Base-by-base conservation (phyloP, 2,113 vertebrate species). In the Hypocryptadius cinnamomeus region DNA sequence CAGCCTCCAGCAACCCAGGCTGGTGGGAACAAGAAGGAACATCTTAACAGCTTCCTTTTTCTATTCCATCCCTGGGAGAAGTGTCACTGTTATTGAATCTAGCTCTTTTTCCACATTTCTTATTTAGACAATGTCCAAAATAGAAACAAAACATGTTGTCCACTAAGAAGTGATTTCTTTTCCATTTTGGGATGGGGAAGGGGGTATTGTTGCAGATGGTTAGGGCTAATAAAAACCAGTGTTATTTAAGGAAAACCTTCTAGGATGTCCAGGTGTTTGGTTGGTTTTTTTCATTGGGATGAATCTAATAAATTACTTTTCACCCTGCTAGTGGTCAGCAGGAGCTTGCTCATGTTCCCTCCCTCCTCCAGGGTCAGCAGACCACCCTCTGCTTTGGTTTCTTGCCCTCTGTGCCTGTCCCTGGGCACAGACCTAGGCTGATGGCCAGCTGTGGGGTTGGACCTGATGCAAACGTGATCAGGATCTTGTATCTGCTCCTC, bases 1-100 rank as follows among this genome's bases (percentile, higher is more conserved):
- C 81, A 87, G 25, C 37, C 54, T 76, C 85, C 66, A 81, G 45
- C 63, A 82, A 65, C 7, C 24, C 59, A 64, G 54, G 66, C 66
- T 77, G 63, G 48, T n/a, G 14, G 15, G 66, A 40, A 87, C 18
- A 84, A 85, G 51, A 44, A 78, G 44, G 31, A 89, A 79, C 89
- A 91, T 68, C 81, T 82, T 87, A 95, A 85, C 35, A 85, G 45
- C 40, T 76, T 91, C n/a, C 20, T 81, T 64, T 56, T 93, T 81
- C 85, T 89, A 56, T 76, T 73, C 42, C 31, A 84, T 16, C 15
- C 44, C 53, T 87, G 66, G 53, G 74, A 85, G 73, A 57, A 72
- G 57, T 9, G 25, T 48, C 40, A 48, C 28, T 45, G 45, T 33
- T 79, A 70, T 2, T 74, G 15, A 81, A 74, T 48, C 47, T 30